These are phyloP conservation scores for Rhabditoides inermis DNA, from an alignment of 2,888 invertebrate species.

Conservation along the genomic window DNA sequence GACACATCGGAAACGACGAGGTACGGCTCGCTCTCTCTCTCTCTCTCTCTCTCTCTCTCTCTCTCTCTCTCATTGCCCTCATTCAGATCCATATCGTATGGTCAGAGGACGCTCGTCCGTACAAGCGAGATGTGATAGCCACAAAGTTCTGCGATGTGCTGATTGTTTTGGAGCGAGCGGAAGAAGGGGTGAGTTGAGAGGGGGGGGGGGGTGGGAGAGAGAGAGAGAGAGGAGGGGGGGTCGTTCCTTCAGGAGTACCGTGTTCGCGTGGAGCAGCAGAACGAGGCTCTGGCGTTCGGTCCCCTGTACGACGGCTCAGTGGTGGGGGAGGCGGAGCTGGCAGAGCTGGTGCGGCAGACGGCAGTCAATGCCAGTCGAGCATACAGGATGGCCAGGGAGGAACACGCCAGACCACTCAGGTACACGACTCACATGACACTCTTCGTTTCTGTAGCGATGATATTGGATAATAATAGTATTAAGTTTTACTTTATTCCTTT, in stretches of 20 bases:
- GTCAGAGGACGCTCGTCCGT: slow-evolving; percentile 95
- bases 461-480: background rate
- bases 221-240: too few relatives aligned
- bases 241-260: slow-evolving; percentile 39
- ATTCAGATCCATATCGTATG: slow-evolving; percentile 91
- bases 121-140: slow-evolving; percentile 88
- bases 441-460: background rate
- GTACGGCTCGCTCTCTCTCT: too few relatives aligned
- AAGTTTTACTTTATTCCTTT: slow-evolving; percentile 15
- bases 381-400: slow-evolving; percentile 29
- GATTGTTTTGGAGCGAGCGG: slow-evolving; percentile 75
- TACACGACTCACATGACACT: background rate
- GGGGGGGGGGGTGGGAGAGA: too few relatives aligned
- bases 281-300: slow-evolving; percentile 65
- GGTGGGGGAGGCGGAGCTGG: slow-evolving; percentile 66
- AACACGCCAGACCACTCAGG: slow-evolving; percentile 27
- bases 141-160: slow-evolving; percentile 98
- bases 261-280: slow-evolving; percentile 41
- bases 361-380: slow-evolving; percentile 27
- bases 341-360: slow-evolving; percentile 72
- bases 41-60: too few relatives aligned
- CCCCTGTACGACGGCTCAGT: slow-evolving; percentile 87
- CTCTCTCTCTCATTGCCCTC: too few relatives aligned
- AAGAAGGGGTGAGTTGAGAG: slow-evolving; percentile 11
- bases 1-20: slow-evolving; percentile 57